These are phyloP conservation scores for Falco punctatus DNA, from an alignment of 2,113 vertebrate genomes.

Conservation along the genomic window DNA sequence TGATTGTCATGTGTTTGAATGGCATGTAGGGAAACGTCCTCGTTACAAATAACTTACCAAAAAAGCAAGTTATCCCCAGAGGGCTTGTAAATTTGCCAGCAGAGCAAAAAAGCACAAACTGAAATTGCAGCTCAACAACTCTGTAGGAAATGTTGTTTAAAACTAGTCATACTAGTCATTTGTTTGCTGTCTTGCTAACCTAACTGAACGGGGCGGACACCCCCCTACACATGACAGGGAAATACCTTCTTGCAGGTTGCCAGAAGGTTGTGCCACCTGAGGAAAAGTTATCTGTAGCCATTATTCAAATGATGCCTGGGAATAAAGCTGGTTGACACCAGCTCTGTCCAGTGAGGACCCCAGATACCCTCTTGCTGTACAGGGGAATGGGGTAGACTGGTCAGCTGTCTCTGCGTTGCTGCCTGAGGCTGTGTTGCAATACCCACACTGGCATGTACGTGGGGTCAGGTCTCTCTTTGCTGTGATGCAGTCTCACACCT, in stretches of 20 bases:
- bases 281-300: background rate
- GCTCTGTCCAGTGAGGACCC: background rate
- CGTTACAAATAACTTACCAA: background rate
- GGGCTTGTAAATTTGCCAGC: background rate
- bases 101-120: background rate
- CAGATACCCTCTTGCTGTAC: background rate
- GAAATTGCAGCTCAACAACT: background rate
- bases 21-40: background rate
- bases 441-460: accelerated
- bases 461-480: background rate
- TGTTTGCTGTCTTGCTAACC: background rate
- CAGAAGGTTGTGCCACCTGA: background rate
- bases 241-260: background rate
- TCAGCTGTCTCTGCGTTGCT: background rate
- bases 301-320: background rate
- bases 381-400: too few relatives aligned
- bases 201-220: too few relatives aligned
- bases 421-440: background rate
- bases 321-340: background rate
- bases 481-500: background rate
- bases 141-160: background rate
- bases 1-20: background rate
- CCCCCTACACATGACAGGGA: background rate
- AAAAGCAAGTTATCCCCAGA: background rate
- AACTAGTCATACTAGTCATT: too few relatives aligned